Percentiles rank a stretch among this genome's conserved stretches.
These are phyloP conservation scores for Lampropteryx suffumata DNA, from an alignment of 2,888 invertebrate species.

Conservation along the genomic window DNA sequence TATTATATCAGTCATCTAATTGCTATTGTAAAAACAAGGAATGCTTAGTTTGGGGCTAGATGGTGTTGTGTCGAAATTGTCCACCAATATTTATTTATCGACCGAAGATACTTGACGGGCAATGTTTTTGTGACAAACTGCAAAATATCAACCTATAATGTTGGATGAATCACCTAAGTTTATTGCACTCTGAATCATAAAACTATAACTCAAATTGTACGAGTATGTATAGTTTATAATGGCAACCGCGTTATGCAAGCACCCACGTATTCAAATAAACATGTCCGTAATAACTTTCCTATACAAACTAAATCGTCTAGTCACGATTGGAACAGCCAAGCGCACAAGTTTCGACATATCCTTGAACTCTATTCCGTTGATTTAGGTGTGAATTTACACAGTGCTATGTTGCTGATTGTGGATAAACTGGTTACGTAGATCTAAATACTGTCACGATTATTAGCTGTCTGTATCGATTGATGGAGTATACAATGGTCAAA, in stretches of 20 bases:
- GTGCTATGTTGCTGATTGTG: constrained; percentile 25
- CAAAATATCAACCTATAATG: not conserved
- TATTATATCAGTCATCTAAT: no score
- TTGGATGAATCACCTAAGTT: constrained; percentile 60
- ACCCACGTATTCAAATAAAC: constrained; percentile 78
- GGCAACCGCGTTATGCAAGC: constrained; percentile 68
- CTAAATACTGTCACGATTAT: constrained; percentile 42
- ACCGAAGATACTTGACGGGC: no score
- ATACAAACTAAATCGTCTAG: constrained; percentile 76
- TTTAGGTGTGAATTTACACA: constrained; percentile 40
- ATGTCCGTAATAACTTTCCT: constrained; percentile 76
- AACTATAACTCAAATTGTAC: constrained; percentile 33
- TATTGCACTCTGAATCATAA: constrained; percentile 64
- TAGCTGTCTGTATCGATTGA: constrained; percentile 48
- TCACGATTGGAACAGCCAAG: constrained; percentile 65
- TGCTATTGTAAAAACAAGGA: no score
- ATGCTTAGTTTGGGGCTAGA: no score
- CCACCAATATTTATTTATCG: no score
- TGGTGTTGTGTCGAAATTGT: no score
- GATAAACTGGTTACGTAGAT: constrained; percentile 35
- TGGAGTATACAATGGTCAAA: constrained; percentile 35
- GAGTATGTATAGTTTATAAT: constrained; percentile 47
- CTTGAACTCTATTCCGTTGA: constrained; percentile 33
- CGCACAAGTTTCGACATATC: constrained; percentile 30
- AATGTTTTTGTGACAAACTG: no score